Evolutionary conservation across 2,888 invertebrate genomes (phyloP).

Genomic region (Melangyna quadrimaculata): DNA sequence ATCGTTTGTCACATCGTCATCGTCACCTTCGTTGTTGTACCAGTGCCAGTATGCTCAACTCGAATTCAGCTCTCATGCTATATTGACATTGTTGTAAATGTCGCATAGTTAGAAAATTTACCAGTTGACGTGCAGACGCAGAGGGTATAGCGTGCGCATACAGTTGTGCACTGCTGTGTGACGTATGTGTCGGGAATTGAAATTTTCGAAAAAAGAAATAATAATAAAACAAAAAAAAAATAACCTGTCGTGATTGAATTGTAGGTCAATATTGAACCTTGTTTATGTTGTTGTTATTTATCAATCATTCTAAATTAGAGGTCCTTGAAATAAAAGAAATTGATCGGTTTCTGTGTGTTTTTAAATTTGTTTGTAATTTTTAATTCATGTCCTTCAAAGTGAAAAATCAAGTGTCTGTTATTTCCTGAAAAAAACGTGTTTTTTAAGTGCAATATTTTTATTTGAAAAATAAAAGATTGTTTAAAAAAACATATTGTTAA

Average conservation of each 20-base stretch:
- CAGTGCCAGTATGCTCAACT: not conserved
- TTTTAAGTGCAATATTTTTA: not conserved
- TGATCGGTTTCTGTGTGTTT: not conserved
- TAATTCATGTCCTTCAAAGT: not conserved
- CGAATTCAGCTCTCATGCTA: constrained; percentile 10
- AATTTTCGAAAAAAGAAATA: not conserved
- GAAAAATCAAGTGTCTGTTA: not conserved
- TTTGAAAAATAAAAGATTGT: not conserved
- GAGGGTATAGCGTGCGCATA: constrained; percentile 46
- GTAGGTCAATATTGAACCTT: constrained; percentile 37
- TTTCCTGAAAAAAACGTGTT: not conserved
- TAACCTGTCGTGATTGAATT: constrained; percentile 39
- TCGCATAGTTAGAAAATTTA: constrained; percentile 25
- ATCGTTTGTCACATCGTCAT: constrained; percentile 22
- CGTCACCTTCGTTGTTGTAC: constrained; percentile 4
- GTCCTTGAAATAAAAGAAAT: constrained; percentile 7
- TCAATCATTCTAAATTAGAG: not conserved
- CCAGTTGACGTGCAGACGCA: constrained; percentile 36
- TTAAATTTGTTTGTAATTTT: no score
- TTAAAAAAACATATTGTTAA: not conserved
- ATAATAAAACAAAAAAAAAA: not conserved
- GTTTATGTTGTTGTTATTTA: not conserved
- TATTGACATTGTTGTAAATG: constrained; percentile 23
- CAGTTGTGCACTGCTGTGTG: constrained; percentile 66
- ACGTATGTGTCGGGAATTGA: constrained; percentile 15